Evolutionary conservation across 2,888 invertebrate genomes (phyloP).

Genomic region (Auanema freiburgensis): DNA sequence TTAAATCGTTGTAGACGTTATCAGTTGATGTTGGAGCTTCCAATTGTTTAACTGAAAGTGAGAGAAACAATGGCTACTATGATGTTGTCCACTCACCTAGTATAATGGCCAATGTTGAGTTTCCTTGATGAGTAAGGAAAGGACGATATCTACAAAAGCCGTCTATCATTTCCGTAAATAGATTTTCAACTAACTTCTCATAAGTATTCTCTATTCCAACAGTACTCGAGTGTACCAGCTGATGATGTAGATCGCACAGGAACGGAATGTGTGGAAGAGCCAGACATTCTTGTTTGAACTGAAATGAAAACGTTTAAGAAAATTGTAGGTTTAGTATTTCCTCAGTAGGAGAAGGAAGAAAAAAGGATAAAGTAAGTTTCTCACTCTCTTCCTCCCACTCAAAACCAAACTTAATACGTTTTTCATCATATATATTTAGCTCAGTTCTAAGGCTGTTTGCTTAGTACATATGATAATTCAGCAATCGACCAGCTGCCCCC

Average conservation of each 20-base stretch:
- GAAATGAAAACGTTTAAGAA: not conserved
- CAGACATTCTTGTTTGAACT: conserved; percentile 8
- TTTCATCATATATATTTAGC: too few relatives aligned
- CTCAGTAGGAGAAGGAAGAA: too few relatives aligned
- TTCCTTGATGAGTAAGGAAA: conserved; percentile 31
- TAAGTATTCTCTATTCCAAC: conserved; percentile 42
- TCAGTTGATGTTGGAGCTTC: conserved; percentile 31
- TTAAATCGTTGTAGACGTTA: conserved; percentile 31
- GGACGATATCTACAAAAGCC: conserved; percentile 27
- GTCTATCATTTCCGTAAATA: conserved; percentile 2
- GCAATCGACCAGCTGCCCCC: too few relatives aligned
- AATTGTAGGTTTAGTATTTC: not conserved
- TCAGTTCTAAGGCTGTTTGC: too few relatives aligned
- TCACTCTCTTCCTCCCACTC: too few relatives aligned
- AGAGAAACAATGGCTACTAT: not conserved
- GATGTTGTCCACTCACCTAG: conserved; percentile 26
- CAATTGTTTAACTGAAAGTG: conserved; percentile 38
- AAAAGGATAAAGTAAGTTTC: too few relatives aligned
- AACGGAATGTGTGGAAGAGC: conserved; percentile 35
- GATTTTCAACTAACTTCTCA: conserved; percentile 21
- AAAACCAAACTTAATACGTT: too few relatives aligned
- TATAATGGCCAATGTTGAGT: conserved; percentile 37
- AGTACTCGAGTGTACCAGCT: conserved; percentile 43
- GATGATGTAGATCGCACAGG: conserved; percentile 55
- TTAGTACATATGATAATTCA: too few relatives aligned